Evolutionary conservation across 2,888 invertebrate species (phyloP).

Genomic region (Amphipyra berbera): DNA sequence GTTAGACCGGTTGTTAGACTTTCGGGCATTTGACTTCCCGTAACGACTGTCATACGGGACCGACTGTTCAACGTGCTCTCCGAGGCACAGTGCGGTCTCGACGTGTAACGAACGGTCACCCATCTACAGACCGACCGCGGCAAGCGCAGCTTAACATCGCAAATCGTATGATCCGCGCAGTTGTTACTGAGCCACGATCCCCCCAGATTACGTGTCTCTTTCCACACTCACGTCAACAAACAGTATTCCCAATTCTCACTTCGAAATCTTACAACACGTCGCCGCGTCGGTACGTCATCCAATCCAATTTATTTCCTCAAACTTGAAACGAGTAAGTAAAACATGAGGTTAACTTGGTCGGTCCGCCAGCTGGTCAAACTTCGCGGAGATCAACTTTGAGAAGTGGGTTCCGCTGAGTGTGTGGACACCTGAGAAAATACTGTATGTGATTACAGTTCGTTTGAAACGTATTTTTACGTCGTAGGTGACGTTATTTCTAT

Average conservation of each 20-base stretch:
- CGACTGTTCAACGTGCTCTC: too few species aligned
- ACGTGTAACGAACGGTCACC: too few species aligned
- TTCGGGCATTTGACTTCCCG: too few species aligned
- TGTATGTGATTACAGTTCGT: conserved; percentile 15
- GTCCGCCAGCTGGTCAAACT: conserved; percentile 42
- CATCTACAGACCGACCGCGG: too few species aligned
- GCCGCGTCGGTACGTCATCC: conserved; percentile 9
- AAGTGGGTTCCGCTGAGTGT: conserved; percentile 21
- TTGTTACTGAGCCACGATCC: too few species aligned
- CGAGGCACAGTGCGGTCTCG: too few species aligned
- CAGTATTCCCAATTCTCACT: background rate
- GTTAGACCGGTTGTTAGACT: too few species aligned
- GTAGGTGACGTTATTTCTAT: background rate
- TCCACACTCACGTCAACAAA: too few species aligned
- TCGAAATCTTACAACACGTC: background rate
- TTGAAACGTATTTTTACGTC: conserved; percentile 10
- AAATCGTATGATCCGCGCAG: too few species aligned
- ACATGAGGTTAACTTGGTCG: conserved; percentile 24
- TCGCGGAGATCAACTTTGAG: conserved; percentile 16
- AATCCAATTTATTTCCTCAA: conserved; percentile 43
- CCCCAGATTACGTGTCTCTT: too few species aligned
- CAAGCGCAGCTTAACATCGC: too few species aligned
- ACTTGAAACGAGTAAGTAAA: conserved; percentile 30
- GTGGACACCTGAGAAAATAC: conserved; percentile 35
- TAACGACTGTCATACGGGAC: too few species aligned